Base-by-base conservation (phyloP, 2,113 vertebrate genomes). In the Barbus barbus region DNA sequence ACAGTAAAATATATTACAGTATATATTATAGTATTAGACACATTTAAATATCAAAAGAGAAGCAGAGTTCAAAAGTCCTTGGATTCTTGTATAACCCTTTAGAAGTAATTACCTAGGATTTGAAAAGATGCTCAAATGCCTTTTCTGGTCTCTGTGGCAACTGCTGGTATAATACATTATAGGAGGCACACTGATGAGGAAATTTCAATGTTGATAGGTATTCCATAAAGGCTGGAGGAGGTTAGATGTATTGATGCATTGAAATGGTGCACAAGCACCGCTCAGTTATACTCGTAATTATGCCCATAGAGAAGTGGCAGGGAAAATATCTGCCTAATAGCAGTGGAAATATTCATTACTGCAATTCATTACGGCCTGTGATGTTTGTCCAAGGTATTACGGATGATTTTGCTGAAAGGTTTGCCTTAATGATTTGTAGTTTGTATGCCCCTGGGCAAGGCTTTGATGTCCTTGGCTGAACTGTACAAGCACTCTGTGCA, bases 231-330 rank as follows among this genome's bases (percentile, higher is more conserved):
- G 24, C 41, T 76, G 18, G 16, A 76, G 18, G 24, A 53, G 9
- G 46, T 33, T 9, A 76, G 26, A 76, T 76, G 44, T 48, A 53
- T 76, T 76, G 41, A 74, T 48, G 22, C n/a, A 46, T 18, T 46
- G 22, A 74, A 74, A 44, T 1, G 26, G 12, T 38, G 24, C 71
- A 26, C 5, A 73, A 73, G n/a, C 38, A 26, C 71, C 11, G 5
- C 13, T 73, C n/a, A 22, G 26, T 75, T 31, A 75, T 51, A 31
- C 13, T 18, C 5, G 13, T 38, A 24, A 38, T 78, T 78, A 9
- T 58, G 28, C 28, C 18, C 26, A 33, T 58, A 38, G 51, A 78
- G 28, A 53, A 58, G 75, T 38, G 22, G 31, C 4, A 46, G 69
- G 38, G 65, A 4, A 69, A 69, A 69, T 20, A 9, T 36, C 16